Base-by-base conservation (phyloP, 1,140 invertebrate genomes). In the Zophobas morio region DNA sequence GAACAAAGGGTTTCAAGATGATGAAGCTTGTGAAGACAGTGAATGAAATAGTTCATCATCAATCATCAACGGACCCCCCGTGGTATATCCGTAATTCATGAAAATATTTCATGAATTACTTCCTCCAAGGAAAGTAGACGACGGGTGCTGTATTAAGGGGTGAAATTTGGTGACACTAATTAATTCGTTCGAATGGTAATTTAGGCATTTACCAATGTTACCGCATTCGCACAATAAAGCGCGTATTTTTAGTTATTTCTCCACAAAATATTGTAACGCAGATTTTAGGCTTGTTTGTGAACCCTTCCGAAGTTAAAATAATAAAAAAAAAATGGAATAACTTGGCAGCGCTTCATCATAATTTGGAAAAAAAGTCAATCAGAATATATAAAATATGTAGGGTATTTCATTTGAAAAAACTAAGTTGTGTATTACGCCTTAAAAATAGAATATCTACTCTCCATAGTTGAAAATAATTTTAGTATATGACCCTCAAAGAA, bases 31-130 rank as follows among this genome's bases (percentile, higher is more conserved):
- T 37, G 39, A 66, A 66, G 53, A 34, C 35, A 54, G 53, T 54
- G 53, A 54, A 54, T 66, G 39, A 66, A 66, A 66, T 33, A 39
- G 60, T 42, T 66, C 60, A 42, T 42, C 60, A 66, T 66, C 60
- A 66, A 66, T 66, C 60, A 66, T 39, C 42, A 35, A 35, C 57
- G 37, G 37, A 57, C 54, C 49, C 32, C 32, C 1, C 20, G 3
- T 51, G 20, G 3, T 35, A 57, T 57, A 57, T 57, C 34, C 37
- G 37, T 66, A 40, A 42, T 42, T 66, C 39, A 20, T 6, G 60
- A 39, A 66, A 66, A 66, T 42, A 6, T 20, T 63, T 40, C 57
- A 39, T 20, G 20, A 20, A 20, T 20, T 20, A 35, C 6, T 63
- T 63, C 57, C 60, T 66, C 6, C 40, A 66, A 32, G 36, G 35